Evolutionary conservation across 2,888 invertebrate genomes (phyloP), one percentile per base, ranked within the genome.

Genomic region (Tinea trinotella): DNA sequence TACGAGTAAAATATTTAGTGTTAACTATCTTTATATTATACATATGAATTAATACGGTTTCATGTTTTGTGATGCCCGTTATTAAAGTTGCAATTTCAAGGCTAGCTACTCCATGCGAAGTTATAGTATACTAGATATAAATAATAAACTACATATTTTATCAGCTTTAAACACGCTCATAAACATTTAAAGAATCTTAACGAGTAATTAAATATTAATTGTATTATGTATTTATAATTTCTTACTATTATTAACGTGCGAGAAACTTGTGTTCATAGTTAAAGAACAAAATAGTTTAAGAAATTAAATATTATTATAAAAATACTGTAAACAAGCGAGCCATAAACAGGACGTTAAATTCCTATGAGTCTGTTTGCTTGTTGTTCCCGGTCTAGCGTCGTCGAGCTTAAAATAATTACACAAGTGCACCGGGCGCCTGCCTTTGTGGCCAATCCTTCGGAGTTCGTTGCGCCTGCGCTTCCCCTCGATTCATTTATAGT

Each of bases 341-440:
- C 40, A n/a, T 30, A 30, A 30, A 30, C 30, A 13, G 13, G 15
- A 40, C 40, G 40, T 40, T 40, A 40, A 12, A 40, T 40, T 40
- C 40, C 40, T 13, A 15, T 40, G 40, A 40, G 40, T 40, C 40
- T 66, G 66, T 79, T 75, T 74, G 70, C 71, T 61, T 67, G 71
- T 70, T 19, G 46, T n/a, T 46, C 63, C 61, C 68, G 68, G 70
- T 74, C 74, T 74, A 75, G 17, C 48, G 48, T 46, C 46, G 50
- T 22, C 66, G 66, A 62, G 74, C 82, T 81, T 77, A 79, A 80
- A 82, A 82, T 85, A 82, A 83, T 82, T 80, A 81, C 74, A 79
- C 79, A 82, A 83, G 83, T 84, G 82, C 68, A 67, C 62, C 61
- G 62, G 13, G 64, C 57, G 59, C 61, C 63, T 67, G 63, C 61